Evolutionary conservation across 2,797 vertebrate genomes (phyloP).

Genomic region (Phalanger gymnotis): DNA sequence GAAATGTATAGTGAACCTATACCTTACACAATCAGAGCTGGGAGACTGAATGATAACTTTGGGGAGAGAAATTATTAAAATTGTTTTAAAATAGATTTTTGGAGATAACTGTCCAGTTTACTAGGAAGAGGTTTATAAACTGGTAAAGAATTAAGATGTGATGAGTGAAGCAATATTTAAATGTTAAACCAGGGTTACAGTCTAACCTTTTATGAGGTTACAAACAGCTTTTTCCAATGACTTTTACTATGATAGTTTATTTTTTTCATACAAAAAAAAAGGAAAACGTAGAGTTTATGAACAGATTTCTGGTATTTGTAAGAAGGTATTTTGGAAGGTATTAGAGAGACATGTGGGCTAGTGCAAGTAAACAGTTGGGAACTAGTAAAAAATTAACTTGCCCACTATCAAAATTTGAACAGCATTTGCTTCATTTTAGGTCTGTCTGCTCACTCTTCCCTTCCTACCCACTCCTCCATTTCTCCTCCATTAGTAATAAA

Average conservation of each 20-base stretch:
- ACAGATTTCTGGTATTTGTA: constrained; percentile 39
- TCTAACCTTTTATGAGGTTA: not conserved
- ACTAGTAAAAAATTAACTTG: constrained; percentile 8
- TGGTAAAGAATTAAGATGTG: constrained; percentile 22
- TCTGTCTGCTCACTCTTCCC: not conserved
- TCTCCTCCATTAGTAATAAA: constrained; percentile 21
- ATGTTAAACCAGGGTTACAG: constrained; percentile 42
- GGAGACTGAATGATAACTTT: constrained; percentile 55
- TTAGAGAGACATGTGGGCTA: not conserved
- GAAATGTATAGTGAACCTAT: constrained; percentile 53
- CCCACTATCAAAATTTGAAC: constrained; percentile 1
- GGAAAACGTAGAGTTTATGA: constrained; percentile 51
- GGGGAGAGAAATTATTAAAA: constrained; percentile 71
- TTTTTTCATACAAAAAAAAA: constrained; percentile 28
- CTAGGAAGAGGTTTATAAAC: constrained; percentile 51
- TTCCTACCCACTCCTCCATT: not conserved
- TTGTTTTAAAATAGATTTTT: constrained; percentile 64
- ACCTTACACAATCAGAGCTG: constrained; percentile 64
- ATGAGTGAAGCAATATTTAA: constrained; percentile 61
- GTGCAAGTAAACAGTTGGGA: not conserved
- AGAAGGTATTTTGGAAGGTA: not conserved
- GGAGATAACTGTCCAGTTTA: constrained; percentile 62
- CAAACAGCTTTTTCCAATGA: constrained; percentile 32
- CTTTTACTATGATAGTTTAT: constrained; percentile 39
- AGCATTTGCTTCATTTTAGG: not conserved